Evolutionary conservation across 2,797 vertebrate species (phyloP).

Genomic region (Tangara arthus): DNA sequence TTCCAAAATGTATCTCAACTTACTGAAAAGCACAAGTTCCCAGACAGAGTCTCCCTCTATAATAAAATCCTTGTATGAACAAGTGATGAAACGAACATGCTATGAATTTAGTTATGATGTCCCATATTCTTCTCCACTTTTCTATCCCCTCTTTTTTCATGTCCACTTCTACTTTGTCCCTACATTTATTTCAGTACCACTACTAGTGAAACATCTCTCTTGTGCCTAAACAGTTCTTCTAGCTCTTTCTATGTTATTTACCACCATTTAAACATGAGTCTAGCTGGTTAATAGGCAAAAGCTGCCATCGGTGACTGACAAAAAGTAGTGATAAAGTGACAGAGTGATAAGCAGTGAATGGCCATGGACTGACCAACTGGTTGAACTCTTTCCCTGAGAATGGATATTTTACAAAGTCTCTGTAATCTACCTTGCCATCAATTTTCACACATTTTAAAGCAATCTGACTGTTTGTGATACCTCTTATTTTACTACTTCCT

Average conservation of each 20-base stretch:
- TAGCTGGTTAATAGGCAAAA: neutral
- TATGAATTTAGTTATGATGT: neutral
- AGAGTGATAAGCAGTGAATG: neutral
- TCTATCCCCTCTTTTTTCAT: neutral
- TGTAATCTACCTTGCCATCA: neutral
- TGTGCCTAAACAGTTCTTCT: neutral
- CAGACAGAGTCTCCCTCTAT: neutral
- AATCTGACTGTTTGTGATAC: neutral
- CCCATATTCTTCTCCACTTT: neutral
- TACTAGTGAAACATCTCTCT: neutral
- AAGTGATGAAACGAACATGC: neutral
- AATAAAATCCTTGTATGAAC: neutral
- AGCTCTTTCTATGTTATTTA: neutral
- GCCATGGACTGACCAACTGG: neutral
- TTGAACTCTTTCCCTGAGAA: neutral
- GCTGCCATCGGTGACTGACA: neutral
- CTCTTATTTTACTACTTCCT: neutral
- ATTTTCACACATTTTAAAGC: neutral
- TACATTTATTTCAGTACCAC: neutral
- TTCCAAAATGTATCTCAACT: neutral
- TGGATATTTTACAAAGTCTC: neutral
- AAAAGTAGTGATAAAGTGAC: neutral
- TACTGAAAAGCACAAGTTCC: neutral
- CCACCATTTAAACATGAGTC: neutral
- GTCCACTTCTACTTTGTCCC: neutral